Conservation (phyloP, 30 jellyfish, hydroid and myxozoan genomes). For the Cassiopea andromeda region DNA sequence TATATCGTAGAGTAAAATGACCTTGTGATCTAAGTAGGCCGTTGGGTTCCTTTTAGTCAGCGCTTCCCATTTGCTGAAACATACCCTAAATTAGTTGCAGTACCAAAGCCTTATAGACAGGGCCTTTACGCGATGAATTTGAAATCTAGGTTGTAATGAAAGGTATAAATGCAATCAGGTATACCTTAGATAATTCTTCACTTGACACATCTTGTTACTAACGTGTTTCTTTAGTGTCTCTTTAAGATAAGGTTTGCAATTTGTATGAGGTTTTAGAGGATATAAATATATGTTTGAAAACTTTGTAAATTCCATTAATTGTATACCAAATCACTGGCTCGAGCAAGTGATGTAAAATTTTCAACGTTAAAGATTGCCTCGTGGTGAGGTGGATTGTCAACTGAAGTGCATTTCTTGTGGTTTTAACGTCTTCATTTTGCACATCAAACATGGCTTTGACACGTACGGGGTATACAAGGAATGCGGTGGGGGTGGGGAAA, state of each 20-base stretch:
- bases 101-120: too few species aligned
- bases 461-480: neutral
- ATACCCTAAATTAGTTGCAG: too few species aligned
- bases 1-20: too few species aligned
- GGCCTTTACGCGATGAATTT: too few species aligned
- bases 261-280: slow-evolving; percentile 44
- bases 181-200: too few species aligned
- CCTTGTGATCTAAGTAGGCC: too few species aligned
- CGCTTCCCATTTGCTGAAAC: too few species aligned
- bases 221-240: neutral
- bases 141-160: too few species aligned
- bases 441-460: neutral
- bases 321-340: slow-evolving; percentile 23
- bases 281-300: slow-evolving; percentile 34
- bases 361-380: slow-evolving; percentile 29
- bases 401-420: neutral
- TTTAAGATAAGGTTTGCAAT: slow-evolving; percentile 12
- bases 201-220: too few species aligned
- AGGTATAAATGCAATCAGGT: too few species aligned
- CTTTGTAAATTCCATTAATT: slow-evolving; percentile 41
- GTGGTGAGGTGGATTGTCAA: slow-evolving; percentile 16
- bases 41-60: too few species aligned
- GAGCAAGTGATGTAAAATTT: slow-evolving; percentile 42
- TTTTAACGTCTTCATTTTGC: neutral
- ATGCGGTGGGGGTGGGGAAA: too few species aligned